A percentile compares a stretch with the other conserved stretches of the same genome.
Evolutionary conservation across 2,113 vertebrate species (phyloP).

Genomic region (Prunella himalayana): DNA sequence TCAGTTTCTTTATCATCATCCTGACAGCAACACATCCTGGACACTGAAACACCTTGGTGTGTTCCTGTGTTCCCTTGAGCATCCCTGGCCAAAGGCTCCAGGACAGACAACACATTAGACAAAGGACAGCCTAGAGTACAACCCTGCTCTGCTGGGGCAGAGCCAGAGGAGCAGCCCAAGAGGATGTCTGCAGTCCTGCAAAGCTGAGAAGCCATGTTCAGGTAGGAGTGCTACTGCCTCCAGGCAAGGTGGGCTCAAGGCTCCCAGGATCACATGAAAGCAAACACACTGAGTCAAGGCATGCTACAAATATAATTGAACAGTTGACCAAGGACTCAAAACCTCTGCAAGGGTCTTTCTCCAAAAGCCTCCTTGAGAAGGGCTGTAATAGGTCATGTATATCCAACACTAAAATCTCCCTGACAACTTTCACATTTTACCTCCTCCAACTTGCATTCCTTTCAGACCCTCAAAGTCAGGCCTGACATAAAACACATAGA

Average conservation of each 20-base stretch:
- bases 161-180: not conserved
- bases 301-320: not conserved
- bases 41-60: not conserved
- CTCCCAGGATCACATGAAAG: accelerated
- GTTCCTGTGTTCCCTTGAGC: not conserved
- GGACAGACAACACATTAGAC: not conserved
- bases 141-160: not conserved
- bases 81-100: not conserved
- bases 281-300: not conserved
- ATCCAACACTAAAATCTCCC: not conserved
- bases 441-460: not conserved
- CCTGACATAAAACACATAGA: not conserved
- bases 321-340: not conserved
- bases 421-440: not conserved
- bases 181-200: not conserved
- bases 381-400: not conserved
- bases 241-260: not conserved
- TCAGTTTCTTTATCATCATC: not conserved
- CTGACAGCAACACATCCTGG: not conserved
- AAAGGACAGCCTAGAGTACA: not conserved
- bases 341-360: not conserved
- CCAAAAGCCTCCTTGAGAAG: not conserved
- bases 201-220: not conserved
- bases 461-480: not conserved
- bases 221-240: not conserved